Evolutionary conservation across 2,888 invertebrate genomes (phyloP).

Genomic region (Linhomoeus sp.): DNA sequence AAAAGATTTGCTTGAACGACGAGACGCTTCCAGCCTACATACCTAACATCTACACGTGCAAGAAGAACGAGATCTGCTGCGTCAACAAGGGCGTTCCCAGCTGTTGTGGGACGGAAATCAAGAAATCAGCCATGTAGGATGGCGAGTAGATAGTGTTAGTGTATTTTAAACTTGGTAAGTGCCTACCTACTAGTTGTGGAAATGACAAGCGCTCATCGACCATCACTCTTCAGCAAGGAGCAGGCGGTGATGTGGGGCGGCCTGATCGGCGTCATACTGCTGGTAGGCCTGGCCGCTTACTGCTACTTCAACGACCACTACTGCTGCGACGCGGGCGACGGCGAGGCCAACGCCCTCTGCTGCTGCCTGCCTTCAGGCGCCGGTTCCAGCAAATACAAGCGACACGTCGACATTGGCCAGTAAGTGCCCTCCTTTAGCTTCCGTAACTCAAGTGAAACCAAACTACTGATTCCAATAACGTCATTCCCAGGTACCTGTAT

Average conservation of each 20-base stretch:
- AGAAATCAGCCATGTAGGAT: background rate
- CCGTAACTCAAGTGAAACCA: too few relatives aligned
- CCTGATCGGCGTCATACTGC: conserved; percentile 2
- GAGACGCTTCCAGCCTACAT: background rate
- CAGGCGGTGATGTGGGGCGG: conserved; percentile 2
- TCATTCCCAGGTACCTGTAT: too few relatives aligned
- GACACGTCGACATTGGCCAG: too few relatives aligned
- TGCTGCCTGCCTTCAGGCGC: too few relatives aligned
- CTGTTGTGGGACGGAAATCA: conserved; percentile 2
- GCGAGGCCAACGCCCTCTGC: background rate
- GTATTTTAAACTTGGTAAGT: background rate
- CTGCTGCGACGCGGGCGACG: conserved; percentile 1
- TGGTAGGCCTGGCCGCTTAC: background rate
- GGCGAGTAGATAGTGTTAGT: background rate
- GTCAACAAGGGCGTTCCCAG: conserved; percentile 1
- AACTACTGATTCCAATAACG: too few relatives aligned
- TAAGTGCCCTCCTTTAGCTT: too few relatives aligned
- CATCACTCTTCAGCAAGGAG: background rate
- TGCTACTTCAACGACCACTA: conserved; percentile 5
- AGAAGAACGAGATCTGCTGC: background rate
- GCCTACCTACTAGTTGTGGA: background rate
- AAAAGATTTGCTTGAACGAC: background rate
- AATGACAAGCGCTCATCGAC: background rate
- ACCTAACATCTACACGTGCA: conserved; percentile 3
- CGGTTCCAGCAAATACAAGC: too few relatives aligned